These are phyloP conservation scores for Trachelus troglodyta DNA, from an alignment of 2,888 invertebrate genomes.

Conservation along the genomic window DNA sequence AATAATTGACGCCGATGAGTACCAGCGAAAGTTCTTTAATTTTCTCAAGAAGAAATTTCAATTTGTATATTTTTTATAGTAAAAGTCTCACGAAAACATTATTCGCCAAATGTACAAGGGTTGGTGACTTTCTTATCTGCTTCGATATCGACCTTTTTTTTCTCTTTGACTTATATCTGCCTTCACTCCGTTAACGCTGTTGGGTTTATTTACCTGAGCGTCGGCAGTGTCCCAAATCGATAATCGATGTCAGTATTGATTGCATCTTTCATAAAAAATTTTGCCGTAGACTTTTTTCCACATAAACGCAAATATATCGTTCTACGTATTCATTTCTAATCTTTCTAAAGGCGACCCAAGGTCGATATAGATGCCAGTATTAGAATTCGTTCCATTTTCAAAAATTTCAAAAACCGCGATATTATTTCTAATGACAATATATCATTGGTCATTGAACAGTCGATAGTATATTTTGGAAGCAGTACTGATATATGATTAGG, in stretches of 20 bases:
- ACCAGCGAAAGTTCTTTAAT: neutral
- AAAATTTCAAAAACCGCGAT: no score
- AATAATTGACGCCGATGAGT: neutral
- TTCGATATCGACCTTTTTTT: neutral
- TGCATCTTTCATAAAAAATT: neutral
- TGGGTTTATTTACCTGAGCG: neutral
- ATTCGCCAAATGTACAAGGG: neutral
- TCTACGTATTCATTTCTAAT: neutral
- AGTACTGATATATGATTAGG: no score
- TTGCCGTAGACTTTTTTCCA: neutral
- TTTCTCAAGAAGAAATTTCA: neutral
- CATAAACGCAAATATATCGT: neutral
- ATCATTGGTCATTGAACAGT: no score
- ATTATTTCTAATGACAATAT: no score
- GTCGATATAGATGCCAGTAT: neutral
- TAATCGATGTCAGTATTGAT: neutral
- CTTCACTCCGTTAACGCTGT: neutral
- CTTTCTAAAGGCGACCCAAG: neutral
- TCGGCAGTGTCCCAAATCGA: neutral
- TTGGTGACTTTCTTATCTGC: neutral
- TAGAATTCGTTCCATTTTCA: neutral
- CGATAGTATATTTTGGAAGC: no score
- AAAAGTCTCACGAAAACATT: neutral
- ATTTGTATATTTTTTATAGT: neutral
- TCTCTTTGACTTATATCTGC: neutral